A percentile compares a stretch with the other conserved stretches of the same genome.
phyloP scores from a whole-genome alignment of 2,113 vertebrate genomes.

The Hyperoodon ampullatus region DNA sequence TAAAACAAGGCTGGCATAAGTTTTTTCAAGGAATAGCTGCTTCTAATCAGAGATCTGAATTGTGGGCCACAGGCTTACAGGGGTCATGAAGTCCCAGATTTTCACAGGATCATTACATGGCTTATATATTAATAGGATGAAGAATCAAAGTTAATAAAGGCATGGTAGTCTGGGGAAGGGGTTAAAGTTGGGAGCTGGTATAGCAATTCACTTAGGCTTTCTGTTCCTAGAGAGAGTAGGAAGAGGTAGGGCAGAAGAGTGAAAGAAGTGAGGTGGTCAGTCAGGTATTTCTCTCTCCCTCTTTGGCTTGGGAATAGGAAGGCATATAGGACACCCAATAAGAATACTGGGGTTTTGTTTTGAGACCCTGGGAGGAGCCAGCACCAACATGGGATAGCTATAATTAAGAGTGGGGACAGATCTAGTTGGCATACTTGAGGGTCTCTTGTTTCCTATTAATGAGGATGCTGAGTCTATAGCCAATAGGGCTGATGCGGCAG shows the following conservation, averaged over 20 bases:
- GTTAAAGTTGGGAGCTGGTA: neutral
- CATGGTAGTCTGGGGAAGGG: neutral
- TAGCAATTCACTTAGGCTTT: neutral
- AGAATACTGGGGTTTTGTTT: neutral
- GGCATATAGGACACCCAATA: neutral
- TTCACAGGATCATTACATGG: neutral
- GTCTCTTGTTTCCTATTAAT: neutral
- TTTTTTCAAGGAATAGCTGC: neutral
- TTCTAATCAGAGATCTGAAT: constrained; percentile 1
- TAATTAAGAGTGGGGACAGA: neutral
- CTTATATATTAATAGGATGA: neutral
- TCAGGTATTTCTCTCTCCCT: neutral
- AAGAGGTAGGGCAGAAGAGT: neutral
- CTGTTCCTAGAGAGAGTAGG: neutral
- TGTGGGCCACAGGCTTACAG: neutral
- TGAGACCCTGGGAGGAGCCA: neutral
- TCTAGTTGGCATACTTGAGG: neutral
- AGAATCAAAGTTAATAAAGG: neutral
- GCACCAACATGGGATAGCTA: neutral
- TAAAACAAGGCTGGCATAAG: neutral
- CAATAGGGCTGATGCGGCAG: neutral
- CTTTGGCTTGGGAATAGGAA: neutral
- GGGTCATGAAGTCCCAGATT: neutral
- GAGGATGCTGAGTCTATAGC: neutral
- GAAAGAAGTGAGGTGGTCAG: neutral